Evolutionary conservation across 1,140 invertebrate genomes (phyloP), one percentile per base, ranked within the genome.

Genomic region (Lasioglossum albipes): DNA sequence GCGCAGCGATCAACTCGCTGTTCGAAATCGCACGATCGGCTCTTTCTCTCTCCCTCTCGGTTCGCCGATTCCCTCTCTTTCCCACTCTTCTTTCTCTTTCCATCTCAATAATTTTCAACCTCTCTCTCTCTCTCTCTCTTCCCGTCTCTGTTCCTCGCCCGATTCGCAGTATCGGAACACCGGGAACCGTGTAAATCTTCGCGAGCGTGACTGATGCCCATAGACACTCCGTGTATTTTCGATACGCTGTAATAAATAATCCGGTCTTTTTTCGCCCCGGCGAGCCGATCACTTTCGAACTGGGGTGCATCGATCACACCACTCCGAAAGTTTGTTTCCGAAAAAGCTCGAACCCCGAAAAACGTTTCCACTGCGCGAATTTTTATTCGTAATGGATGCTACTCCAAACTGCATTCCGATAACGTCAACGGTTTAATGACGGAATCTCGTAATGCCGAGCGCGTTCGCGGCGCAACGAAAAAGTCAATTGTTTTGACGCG

Each of bases 221-320:
- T 59, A 67, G 49, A 49, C 62, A 22, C 13, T 36, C 52, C 70
- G 71, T 49, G 49, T 66, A 67, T 74, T 74, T 71, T 66, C 62
- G 76, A 79, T 64, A 41, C 69, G 69, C 12, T 49, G 75, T 73
- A 65, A 73, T 79, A 73, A 79, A 79, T 65, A 79, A 73, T 73
- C 70, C 69, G 22, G 18, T 41, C 22, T 52, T 64, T 52, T 52
- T 36, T 22, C 7, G 42, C 20, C 18, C 57, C 2, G 2, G 7
- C 2, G 18, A 22, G 20, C 16, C 36, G 41, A 27, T n/a, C 7
- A 22, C 45, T 22, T 68, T 68, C 42, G 2, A 45, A 3, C n/a
- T n/a, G 12, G 65, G 65, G 18, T 13, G 42, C 42, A 73, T 79
- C 76, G 57, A 79, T 79, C 69, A 79, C 54, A 73, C n/a, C 49